phyloP scores from a whole-genome alignment of 1,140 invertebrate species.

The Aphis gossypii region DNA sequence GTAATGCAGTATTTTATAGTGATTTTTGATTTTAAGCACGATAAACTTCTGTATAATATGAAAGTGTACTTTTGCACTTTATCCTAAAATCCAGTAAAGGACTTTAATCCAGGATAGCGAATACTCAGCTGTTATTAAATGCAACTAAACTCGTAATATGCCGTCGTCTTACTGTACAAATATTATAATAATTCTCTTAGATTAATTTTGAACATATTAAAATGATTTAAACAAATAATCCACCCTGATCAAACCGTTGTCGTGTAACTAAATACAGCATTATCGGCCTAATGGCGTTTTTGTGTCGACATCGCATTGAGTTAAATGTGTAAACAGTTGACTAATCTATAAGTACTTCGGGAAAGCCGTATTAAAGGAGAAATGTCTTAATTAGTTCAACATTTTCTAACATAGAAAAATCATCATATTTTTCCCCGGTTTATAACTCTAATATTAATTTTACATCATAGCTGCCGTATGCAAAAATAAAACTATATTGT shows the following conservation, averaged over 20 bases:
- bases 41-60: not conserved
- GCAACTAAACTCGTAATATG: not conserved
- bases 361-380: not conserved
- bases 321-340: not conserved
- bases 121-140: not conserved
- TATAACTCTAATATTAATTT: not conserved
- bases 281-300: not conserved
- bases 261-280: not conserved
- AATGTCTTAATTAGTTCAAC: not conserved
- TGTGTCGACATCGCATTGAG: not conserved
- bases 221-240: not conserved
- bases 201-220: not conserved
- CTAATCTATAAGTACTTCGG: not conserved
- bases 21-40: not conserved
- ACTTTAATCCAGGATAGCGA: not conserved
- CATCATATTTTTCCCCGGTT: not conserved
- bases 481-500: not conserved
- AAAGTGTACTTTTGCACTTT: constrained; percentile 6
- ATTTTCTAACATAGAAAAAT: not conserved
- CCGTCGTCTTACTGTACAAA: not conserved
- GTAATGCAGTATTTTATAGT: not conserved
- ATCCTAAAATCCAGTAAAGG: not conserved
- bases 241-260: not conserved
- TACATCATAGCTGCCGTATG: not conserved
- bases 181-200: not conserved